phyloP scores from a whole-genome alignment of 2,113 vertebrate species.

The Sporophila hypoxantha region DNA sequence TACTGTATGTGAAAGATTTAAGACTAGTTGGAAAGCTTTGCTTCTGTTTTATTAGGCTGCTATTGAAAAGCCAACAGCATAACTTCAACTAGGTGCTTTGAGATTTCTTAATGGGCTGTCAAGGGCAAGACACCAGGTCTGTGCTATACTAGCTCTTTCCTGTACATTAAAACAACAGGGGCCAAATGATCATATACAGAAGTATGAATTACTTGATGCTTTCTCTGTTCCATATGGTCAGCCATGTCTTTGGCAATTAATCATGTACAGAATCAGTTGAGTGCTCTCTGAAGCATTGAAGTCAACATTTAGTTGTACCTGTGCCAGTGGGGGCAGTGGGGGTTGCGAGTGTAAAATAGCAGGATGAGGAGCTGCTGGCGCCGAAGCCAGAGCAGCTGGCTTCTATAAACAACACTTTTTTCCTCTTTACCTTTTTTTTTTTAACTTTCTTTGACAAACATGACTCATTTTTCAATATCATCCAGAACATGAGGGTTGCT shows the following conservation, averaged over 20 bases:
- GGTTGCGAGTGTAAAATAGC: conserved; percentile 65
- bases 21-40: conserved; percentile 78
- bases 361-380: conserved; percentile 67
- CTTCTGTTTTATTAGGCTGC: conserved; percentile 83
- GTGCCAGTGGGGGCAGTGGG: conserved; percentile 68
- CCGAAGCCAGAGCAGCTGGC: conserved; percentile 72
- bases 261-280: conserved; percentile 76
- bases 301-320: conserved; percentile 75
- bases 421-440: conserved; percentile 7
- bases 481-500: conserved; percentile 40
- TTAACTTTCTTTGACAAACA: conserved; percentile 41
- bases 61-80: conserved; percentile 80
- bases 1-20: conserved; percentile 83
- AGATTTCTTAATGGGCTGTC: conserved; percentile 85
- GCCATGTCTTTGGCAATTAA: conserved; percentile 81
- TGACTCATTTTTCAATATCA: conserved; percentile 43
- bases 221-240: conserved; percentile 83
- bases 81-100: conserved; percentile 76
- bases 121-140: conserved; percentile 80
- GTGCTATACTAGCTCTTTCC: conserved; percentile 71
- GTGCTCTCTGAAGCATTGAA: conserved; percentile 75
- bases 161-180: conserved; percentile 78
- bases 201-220: conserved; percentile 81
- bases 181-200: conserved; percentile 74
- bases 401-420: conserved; percentile 73